phyloP scores from a whole-genome alignment of 2,113 vertebrate species.

The Hippopotamus amphibius region DNA sequence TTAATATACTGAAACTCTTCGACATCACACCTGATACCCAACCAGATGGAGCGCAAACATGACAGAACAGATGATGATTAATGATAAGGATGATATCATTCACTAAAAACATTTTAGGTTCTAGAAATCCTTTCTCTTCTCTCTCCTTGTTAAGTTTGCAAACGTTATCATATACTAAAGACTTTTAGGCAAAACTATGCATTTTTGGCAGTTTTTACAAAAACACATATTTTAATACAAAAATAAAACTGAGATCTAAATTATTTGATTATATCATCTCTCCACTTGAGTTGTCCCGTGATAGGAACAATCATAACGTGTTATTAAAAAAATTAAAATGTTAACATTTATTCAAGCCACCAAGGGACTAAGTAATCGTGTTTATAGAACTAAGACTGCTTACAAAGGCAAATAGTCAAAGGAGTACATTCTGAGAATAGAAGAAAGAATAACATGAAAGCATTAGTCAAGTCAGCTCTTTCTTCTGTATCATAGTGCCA shows the following conservation, averaged over 20 bases:
- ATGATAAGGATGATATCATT: conserved; percentile 46
- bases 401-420: not conserved
- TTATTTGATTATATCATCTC: not conserved
- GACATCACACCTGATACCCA: conserved; percentile 70
- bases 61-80: conserved; percentile 67
- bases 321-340: conserved; percentile 58
- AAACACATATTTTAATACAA: not conserved
- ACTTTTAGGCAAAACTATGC: not conserved
- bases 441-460: not conserved
- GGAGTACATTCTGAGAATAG: not conserved
- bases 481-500: not conserved
- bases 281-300: not conserved
- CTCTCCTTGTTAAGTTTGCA: not conserved
- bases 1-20: conserved; percentile 77
- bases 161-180: rapidly evolving
- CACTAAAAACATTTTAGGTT: not conserved
- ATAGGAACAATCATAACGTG: not conserved
- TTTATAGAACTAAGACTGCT: conserved; percentile 49
- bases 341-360: not conserved
- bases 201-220: not conserved
- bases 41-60: conserved; percentile 67
- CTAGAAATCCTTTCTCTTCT: not conserved
- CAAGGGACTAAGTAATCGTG: not conserved
- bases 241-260: not conserved
- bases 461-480: not conserved